Conservation (phyloP, 2,888 invertebrate species). For the Thera britannica region DNA sequence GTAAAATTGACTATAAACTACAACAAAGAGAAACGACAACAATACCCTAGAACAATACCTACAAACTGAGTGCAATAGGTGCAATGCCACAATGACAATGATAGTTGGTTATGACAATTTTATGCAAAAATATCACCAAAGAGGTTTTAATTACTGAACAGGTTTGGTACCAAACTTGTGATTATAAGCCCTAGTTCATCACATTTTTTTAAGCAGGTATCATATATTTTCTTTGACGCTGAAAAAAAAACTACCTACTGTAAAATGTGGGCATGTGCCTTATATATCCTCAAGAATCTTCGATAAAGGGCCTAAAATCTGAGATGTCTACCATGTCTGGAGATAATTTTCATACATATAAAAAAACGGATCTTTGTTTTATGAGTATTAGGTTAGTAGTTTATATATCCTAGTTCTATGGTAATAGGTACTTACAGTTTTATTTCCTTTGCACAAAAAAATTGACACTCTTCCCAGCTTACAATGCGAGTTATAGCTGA, state of each 20-base stretch:
- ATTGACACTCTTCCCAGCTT: not conserved
- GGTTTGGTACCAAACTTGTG: too few relatives aligned
- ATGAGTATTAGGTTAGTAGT: too few relatives aligned
- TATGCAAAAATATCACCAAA: not conserved
- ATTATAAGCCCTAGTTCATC: too few relatives aligned
- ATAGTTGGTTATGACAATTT: slow-evolving; percentile 9
- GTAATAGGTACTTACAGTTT: slow-evolving; percentile 1
- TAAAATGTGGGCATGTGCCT: too few relatives aligned
- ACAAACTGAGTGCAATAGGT: not conserved
- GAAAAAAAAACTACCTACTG: too few relatives aligned
- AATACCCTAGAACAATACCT: not conserved
- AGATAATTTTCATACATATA: too few relatives aligned
- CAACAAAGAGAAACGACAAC: slow-evolving; percentile 16
- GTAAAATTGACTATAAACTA: slow-evolving; percentile 19
- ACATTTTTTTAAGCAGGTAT: too few relatives aligned
- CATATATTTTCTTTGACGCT: too few relatives aligned
- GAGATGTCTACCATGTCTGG: too few relatives aligned
- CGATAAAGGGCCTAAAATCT: too few relatives aligned
- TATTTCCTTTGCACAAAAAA: not conserved
- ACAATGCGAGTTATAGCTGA: not conserved
- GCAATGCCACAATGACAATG: slow-evolving; percentile 27
- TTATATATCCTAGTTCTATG: too few relatives aligned
- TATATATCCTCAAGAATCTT: not conserved
- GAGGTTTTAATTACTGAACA: not conserved
- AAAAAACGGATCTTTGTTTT: too few relatives aligned